Evolutionary conservation across 2,113 vertebrate species (phyloP).

Genomic region (Leptosomus discolor): DNA sequence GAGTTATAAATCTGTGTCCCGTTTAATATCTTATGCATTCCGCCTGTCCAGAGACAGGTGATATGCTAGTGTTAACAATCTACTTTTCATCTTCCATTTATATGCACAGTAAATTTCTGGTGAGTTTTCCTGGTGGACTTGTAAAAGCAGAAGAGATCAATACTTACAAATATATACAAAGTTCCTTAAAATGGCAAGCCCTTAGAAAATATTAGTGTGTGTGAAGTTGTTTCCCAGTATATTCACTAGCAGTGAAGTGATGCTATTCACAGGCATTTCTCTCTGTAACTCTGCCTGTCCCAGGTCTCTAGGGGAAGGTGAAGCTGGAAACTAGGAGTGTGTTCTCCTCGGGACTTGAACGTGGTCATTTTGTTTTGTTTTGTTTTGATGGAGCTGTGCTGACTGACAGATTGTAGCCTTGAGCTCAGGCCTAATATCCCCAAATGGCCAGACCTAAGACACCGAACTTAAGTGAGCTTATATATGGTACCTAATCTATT

Average conservation of each 20-base stretch:
- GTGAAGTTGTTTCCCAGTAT: not conserved
- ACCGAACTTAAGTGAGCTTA: not conserved
- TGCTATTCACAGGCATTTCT: not conserved
- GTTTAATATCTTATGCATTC: not conserved
- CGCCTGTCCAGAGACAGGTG: not conserved
- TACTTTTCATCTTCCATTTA: not conserved
- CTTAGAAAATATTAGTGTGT: not conserved
- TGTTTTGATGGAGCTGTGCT: not conserved
- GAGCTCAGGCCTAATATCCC: not conserved
- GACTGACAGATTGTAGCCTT: not conserved
- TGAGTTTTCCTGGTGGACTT: not conserved
- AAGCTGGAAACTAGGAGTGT: not conserved
- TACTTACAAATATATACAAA: not conserved
- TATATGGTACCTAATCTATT: not conserved
- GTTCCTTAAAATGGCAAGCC: not conserved
- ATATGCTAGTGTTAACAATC: not conserved
- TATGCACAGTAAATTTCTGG: not conserved
- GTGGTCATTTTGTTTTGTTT: not conserved
- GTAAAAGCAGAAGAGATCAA: not conserved
- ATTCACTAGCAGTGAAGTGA: not conserved
- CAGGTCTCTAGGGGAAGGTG: not conserved
- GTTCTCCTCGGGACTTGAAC: not conserved
- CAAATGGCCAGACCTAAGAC: not conserved
- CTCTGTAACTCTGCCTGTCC: not conserved
- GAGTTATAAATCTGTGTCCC: not conserved